Conservation (phyloP, 2,113 vertebrate species). For the Mobula hypostoma region DNA sequence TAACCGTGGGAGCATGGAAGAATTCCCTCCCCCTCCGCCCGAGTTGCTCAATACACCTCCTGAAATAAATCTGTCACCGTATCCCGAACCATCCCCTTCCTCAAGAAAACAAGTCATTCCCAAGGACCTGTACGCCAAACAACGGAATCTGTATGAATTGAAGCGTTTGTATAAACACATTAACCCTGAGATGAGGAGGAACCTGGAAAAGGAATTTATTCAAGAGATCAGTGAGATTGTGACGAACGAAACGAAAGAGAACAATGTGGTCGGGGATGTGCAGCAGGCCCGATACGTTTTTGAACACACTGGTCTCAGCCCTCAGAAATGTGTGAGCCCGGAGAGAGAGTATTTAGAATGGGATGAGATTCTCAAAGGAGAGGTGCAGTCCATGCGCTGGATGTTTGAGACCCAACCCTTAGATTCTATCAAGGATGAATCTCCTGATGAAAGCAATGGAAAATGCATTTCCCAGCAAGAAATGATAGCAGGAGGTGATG, state of each 20-base stretch:
- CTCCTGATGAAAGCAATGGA: conserved; percentile 51
- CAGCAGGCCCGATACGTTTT: conserved; percentile 60
- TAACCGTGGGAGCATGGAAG: conserved; percentile 58
- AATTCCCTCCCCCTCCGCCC: conserved; percentile 60
- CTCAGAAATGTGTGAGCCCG: conserved; percentile 55
- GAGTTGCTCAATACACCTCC: conserved; percentile 61
- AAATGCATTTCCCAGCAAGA: conserved; percentile 62
- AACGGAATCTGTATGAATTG: conserved; percentile 67
- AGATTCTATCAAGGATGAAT: conserved; percentile 62
- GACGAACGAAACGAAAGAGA: conserved; percentile 48
- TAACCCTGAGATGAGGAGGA: conserved; percentile 71
- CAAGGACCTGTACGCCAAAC: conserved; percentile 64
- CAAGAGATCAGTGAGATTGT: conserved; percentile 59
- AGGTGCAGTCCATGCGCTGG: conserved; percentile 72
- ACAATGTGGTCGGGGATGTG: conserved; percentile 56
- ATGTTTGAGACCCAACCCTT: conserved; percentile 77
- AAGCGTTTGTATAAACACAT: conserved; percentile 75
- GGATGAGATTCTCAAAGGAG: conserved; percentile 72
- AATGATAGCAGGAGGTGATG: conserved; percentile 66
- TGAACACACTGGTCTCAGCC: conserved; percentile 57
- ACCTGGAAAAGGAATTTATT: conserved; percentile 65
- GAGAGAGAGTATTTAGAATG: conserved; percentile 65
- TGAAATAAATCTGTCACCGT: conserved; percentile 55
- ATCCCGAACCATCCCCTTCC: conserved; percentile 56
- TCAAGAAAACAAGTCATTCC: conserved; percentile 49